Conservation (phyloP, 2,113 vertebrate genomes). For the Oryzias javanicus region DNA sequence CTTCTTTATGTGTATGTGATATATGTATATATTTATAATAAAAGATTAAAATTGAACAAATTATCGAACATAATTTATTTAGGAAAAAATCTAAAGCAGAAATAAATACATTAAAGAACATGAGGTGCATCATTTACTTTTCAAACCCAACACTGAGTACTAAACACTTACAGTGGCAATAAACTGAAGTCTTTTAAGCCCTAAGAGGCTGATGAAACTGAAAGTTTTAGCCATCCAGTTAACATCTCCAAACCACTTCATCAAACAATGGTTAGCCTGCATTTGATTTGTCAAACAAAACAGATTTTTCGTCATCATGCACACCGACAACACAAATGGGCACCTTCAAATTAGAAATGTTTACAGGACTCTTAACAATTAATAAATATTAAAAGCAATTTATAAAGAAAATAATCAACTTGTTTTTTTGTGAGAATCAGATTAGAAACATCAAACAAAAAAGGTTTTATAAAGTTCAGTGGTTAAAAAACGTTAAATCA, state of each 20-base stretch:
- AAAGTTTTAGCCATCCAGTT: constrained; percentile 35
- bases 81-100: constrained; percentile 72
- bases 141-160: constrained; percentile 56
- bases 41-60: constrained; percentile 15
- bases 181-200: constrained; percentile 43
- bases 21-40: not conserved
- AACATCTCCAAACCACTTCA: constrained; percentile 11
- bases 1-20: no score
- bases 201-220: constrained; percentile 34
- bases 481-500: constrained; percentile 27
- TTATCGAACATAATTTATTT: constrained; percentile 78
- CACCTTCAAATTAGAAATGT: constrained; percentile 63
- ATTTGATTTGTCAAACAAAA: constrained; percentile 63
- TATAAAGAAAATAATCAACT: constrained; percentile 25
- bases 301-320: constrained; percentile 31
- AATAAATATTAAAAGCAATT: constrained; percentile 51
- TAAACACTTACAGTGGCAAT: constrained; percentile 64
- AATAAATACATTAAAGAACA: constrained; percentile 74
- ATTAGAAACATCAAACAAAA: constrained; percentile 24
- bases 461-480: constrained; percentile 4
- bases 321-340: constrained; percentile 35
- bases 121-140: constrained; percentile 50
- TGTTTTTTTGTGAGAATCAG: constrained; percentile 25
- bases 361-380: constrained; percentile 55
- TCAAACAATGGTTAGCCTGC: constrained; percentile 30